phyloP scores from a whole-genome alignment of 2,113 vertebrate genomes.

The Stictonetta naevosa region DNA sequence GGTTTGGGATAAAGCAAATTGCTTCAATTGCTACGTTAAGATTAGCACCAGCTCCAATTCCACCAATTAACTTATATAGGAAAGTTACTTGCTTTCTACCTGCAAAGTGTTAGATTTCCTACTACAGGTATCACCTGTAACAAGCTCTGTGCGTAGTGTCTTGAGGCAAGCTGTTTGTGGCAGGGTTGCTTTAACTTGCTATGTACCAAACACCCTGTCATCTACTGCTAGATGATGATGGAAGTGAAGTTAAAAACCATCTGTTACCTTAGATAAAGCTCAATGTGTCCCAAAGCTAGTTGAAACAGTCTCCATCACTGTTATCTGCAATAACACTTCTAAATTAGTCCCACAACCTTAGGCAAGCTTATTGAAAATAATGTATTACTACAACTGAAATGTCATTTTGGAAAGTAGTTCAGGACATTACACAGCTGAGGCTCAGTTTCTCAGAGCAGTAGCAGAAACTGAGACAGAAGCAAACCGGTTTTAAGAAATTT shows the following conservation, averaged over 20 bases:
- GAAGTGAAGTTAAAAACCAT: neutral
- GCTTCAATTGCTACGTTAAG: neutral
- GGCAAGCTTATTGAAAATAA: neutral
- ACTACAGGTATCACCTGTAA: accelerated
- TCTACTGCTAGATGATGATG: neutral
- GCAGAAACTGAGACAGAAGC: constrained; percentile 44
- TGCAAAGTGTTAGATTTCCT: accelerated
- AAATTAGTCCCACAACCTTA: neutral
- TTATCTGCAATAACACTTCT: neutral
- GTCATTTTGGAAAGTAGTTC: neutral
- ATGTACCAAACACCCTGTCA: too few relatives aligned
- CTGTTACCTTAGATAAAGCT: neutral
- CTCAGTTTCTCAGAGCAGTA: constrained; percentile 33
- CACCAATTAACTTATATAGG: neutral
- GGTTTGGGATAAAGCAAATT: neutral
- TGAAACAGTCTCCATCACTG: neutral
- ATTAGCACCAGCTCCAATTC: neutral
- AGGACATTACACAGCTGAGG: neutral
- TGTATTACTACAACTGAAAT: accelerated
- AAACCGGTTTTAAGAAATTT: neutral
- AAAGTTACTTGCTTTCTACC: neutral
- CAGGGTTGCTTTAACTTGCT: neutral
- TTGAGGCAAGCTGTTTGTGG: neutral
- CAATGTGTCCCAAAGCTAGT: neutral
- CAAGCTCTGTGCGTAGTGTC: neutral